Base-by-base conservation (phyloP, 2,113 vertebrate species). In the Psephotus haematonotus region DNA sequence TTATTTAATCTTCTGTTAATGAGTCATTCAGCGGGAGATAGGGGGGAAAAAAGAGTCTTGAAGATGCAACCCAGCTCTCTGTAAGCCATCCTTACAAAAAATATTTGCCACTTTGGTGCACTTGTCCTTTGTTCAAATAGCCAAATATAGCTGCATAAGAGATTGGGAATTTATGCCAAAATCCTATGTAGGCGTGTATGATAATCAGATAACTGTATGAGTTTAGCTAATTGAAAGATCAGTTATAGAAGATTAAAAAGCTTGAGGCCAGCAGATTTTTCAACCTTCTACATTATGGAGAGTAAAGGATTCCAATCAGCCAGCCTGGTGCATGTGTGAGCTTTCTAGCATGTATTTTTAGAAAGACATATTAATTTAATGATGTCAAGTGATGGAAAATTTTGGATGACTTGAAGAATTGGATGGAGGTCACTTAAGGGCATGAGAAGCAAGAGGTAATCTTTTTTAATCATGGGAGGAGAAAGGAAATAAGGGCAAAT, bases 371-470 rank as follows among this genome's bases (percentile, higher is more conserved):
- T 69, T 69, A 44, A 43, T 82, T 84, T 33, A 71, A 39, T 47
- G 69, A 8, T 4, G 37, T 11, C 35, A 16, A 62, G 43, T 12
- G 29, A 81, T 92, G 71, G 87, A 92, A 82, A 86, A 68, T 68
- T 88, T 92, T 63, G 69, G 70, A 46, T 71, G 79, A 52, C 47
- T 77, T 68, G 90, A 94, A 77, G 79, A 93, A 86, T 83, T 70
- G 88, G 55, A 41, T 78, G 69, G 60, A 81, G 64, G 82, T 90
- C 47, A 11, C 24, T 81, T 70, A 39, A 97, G 92, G 88, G 72
- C 88, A 84, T 92, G 90, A 90, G 80, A 97, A 95, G 27, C 43
- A 70, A 90, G 82, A 92, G 71, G 75, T 95, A 82, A 60, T 95
- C 41, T 90, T 88, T 88, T 83, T 82, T 89, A 85, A 82, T 95